Conservation (phyloP, 2,797 vertebrate genomes). For the Myotis planiceps region DNA sequence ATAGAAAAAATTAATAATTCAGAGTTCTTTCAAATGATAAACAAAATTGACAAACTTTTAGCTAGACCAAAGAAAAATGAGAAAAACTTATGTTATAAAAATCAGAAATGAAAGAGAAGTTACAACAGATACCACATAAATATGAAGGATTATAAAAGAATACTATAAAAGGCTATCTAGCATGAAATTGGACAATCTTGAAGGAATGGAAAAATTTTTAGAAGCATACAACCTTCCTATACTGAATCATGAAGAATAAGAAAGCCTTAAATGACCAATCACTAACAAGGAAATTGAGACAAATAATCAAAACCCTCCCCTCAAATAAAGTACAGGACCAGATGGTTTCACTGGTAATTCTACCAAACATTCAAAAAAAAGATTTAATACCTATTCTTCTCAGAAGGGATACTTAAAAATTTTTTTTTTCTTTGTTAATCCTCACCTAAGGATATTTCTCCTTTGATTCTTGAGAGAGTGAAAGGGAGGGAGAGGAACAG, state of each 20-base stretch:
- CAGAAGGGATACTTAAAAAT: too few relatives aligned
- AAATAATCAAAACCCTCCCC: not conserved
- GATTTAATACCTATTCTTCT: not conserved
- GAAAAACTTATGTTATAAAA: not conserved
- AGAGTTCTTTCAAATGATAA: not conserved
- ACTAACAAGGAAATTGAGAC: not conserved
- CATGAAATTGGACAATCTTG: not conserved
- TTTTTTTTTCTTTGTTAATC: too few relatives aligned
- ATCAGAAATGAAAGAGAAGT: not conserved
- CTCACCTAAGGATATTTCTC: too few relatives aligned
- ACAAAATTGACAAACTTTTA: not conserved
- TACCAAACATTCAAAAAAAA: not conserved
- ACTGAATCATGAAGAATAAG: not conserved
- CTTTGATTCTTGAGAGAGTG: too few relatives aligned
- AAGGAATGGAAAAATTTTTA: not conserved
- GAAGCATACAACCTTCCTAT: not conserved
- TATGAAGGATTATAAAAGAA: not conserved
- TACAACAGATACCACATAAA: not conserved
- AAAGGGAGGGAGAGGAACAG: too few relatives aligned
- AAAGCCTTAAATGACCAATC: not conserved
- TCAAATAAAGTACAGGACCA: not conserved
- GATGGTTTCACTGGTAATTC: not conserved
- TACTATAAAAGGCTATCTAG: not conserved
- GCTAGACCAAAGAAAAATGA: not conserved
- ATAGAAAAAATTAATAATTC: not conserved